phyloP scores from a whole-genome alignment of 1,140 invertebrate species.

The Drosophila sp. region DNA sequence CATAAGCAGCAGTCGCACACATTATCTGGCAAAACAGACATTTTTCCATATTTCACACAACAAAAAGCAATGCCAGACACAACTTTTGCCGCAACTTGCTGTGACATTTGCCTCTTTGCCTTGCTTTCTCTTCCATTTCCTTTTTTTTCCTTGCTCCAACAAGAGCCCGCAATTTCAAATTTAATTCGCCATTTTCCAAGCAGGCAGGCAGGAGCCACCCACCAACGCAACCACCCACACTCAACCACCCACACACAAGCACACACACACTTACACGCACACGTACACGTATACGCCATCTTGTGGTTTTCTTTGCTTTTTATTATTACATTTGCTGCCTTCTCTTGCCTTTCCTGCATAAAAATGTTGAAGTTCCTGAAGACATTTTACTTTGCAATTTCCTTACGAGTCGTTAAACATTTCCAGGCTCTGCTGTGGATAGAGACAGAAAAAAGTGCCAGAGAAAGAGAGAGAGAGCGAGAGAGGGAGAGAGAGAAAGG shows the following conservation, averaged over 20 bases:
- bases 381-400: constrained; percentile 82
- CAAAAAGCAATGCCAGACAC: constrained; percentile 54
- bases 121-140: neutral
- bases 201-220: constrained; percentile 39
- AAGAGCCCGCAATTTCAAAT: constrained; percentile 73
- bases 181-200: constrained; percentile 77
- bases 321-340: constrained; percentile 70
- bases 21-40: constrained; percentile 57
- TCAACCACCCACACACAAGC: constrained; percentile 33
- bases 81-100: constrained; percentile 76
- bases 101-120: constrained; percentile 54
- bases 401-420: constrained; percentile 82
- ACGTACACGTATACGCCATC: constrained; percentile 43
- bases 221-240: neutral
- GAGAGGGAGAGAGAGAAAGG: neutral
- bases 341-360: constrained; percentile 52
- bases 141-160: constrained; percentile 20
- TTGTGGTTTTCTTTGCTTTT: constrained; percentile 60
- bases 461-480: neutral
- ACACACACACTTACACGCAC: neutral
- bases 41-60: constrained; percentile 79
- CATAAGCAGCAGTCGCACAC: constrained; percentile 69
- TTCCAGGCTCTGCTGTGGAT: constrained; percentile 66
- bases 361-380: constrained; percentile 80
- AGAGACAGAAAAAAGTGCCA: constrained; percentile 8